Evolutionary conservation across 2,797 vertebrate species (phyloP).

Genomic region (Erithacus rubecula): DNA sequence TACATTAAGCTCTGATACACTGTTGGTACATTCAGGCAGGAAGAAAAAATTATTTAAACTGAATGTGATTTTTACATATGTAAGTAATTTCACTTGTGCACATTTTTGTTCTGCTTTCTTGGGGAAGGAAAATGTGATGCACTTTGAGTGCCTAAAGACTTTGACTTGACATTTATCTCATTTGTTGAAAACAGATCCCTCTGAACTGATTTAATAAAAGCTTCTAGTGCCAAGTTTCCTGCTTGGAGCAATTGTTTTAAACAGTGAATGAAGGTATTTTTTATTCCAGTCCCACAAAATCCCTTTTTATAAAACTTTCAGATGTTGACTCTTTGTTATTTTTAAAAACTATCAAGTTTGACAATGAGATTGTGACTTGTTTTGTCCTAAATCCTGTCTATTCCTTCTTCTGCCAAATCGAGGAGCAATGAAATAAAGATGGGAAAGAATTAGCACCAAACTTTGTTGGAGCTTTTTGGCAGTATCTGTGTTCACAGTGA

Average conservation of each 20-base stretch:
- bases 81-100: conserved; percentile 61
- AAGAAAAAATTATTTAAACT: conserved; percentile 58
- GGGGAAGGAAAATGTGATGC: conserved; percentile 52
- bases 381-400: background rate
- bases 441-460: conserved; percentile 23
- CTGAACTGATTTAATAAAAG: conserved; percentile 53
- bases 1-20: conserved; percentile 30
- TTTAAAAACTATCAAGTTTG: background rate
- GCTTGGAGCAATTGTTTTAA: conserved; percentile 44
- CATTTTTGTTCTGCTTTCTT: conserved; percentile 33
- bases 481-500: conserved; percentile 5
- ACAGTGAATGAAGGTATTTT: conserved; percentile 33
- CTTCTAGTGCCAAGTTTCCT: conserved; percentile 50
- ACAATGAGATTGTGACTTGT: conserved; percentile 32
- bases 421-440: conserved; percentile 40
- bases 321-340: conserved; percentile 7
- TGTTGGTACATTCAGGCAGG: conserved; percentile 13
- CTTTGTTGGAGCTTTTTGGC: conserved; percentile 51
- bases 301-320: background rate
- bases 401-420: conserved; percentile 20
- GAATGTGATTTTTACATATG: conserved; percentile 35
- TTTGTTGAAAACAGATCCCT: conserved; percentile 62
- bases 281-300: background rate
- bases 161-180: conserved; percentile 56
- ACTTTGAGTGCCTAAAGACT: conserved; percentile 35